These are phyloP conservation scores for Oscheius sp. DNA, from an alignment of 2,888 invertebrate genomes.

Conservation along the genomic window DNA sequence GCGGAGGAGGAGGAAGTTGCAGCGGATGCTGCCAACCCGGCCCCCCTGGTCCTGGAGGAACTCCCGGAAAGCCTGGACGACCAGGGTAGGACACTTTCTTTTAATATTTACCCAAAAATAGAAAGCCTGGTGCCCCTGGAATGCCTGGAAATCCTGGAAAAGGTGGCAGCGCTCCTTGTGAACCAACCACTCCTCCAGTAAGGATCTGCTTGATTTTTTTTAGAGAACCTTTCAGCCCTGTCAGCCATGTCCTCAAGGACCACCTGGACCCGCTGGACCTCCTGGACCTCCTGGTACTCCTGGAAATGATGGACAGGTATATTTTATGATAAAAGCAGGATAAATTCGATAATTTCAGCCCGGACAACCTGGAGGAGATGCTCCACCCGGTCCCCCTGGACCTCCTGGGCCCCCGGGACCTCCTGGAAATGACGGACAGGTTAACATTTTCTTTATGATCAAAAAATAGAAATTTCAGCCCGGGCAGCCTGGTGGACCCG, in stretches of 20 bases:
- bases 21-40: conserved; percentile 67
- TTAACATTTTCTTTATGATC: no score
- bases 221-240: no score
- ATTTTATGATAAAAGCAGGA: no score
- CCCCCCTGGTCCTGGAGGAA: conserved; percentile 57
- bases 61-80: conserved; percentile 58
- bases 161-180: conserved; percentile 62
- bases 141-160: conserved; percentile 61
- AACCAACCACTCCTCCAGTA: conserved; percentile 64
- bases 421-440: conserved; percentile 48
- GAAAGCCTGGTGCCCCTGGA: conserved; percentile 55
- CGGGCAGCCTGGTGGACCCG: conserved; percentile 43
- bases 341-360: no score
- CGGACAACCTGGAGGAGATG: conserved; percentile 52
- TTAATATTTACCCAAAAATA: no score
- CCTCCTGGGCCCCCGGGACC: conserved; percentile 55
- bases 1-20: conserved; percentile 50
- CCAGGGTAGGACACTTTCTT: no score
- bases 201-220: no score
- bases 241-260: conserved; percentile 60
- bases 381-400: conserved; percentile 56
- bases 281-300: conserved; percentile 57
- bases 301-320: conserved; percentile 44
- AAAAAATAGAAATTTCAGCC: no score
- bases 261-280: conserved; percentile 51